Base-by-base conservation (phyloP, 2,113 vertebrate species). In the Suricata suricatta region DNA sequence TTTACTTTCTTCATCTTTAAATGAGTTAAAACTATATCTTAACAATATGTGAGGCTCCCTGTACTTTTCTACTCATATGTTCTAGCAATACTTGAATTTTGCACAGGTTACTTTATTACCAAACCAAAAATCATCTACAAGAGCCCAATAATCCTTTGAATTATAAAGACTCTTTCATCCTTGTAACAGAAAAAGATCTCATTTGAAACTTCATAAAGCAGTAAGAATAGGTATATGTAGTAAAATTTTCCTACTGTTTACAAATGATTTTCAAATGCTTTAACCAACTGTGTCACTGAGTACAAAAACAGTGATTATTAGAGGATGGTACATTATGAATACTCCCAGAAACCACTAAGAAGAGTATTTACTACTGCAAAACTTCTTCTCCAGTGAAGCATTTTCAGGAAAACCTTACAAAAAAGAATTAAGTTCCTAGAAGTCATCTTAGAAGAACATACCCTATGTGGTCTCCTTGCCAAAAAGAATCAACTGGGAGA, bases 401-500 rank as follows among this genome's bases (percentile, higher is more conserved):
- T 76, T 82, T 95, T 89, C 15, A 95, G 47, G 41, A 82, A 93
- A 86, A 82, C 23, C 52, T 69, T 66, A 52, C 23, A 74, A 57
- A 57, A 84, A 95, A 77, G 13, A 23, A 82, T 11, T 86, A 25
- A 54, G 29, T 83, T 83, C 60, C 47, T 64, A 79, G 29, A 91
- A 44, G 23, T 63, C 8, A 63, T 64, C 11, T 77, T 77, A 21
- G 29, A 82, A 79, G 96, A 91, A 82, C 38, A 95, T 47, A 76
- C 25, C 25, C 66, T 35, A 90, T 77, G 44, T 95, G 35, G 29
- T 97, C 66, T 86, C 85, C 74, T 90, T 90, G 74, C 47, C 29
- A 87, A 76, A 91, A 96, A 86, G 6, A 86, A 95, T 15, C 35
- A 90, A 93, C 29, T 80, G 68, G 29, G 31, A 60, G 23, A 90